Evolutionary conservation across 2,797 vertebrate genomes (phyloP), one percentile per base, ranked within the genome.

Genomic region (Ceryle rudis): DNA sequence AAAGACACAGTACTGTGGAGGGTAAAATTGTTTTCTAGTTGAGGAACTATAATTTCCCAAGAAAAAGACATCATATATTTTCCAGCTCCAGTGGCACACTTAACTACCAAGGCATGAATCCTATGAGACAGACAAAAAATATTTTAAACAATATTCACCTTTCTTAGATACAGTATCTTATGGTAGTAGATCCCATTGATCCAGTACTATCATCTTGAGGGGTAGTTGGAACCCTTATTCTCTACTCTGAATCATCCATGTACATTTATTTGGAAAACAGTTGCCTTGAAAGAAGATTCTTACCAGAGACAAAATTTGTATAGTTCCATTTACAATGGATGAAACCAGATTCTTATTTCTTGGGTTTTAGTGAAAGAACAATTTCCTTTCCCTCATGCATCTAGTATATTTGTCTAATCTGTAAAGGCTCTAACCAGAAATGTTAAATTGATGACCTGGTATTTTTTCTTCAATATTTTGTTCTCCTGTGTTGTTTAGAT

Each of bases 11-110:
- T 44, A 89, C 74, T 75, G 21, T 86, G 39, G 64, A 84, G 23
- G 22, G 17, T 82, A 77, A 81, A 95, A 80, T 73, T 83, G 49
- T 67, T 95, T 95, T 91, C 75, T 87, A 61, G 42, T 85, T 86
- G 64, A 86, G 79, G 54, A 57, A 80, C 10, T 69, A 61, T 39
- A 49, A 44, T 92, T 51, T 95, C 47, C 54, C 15, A 52, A 81
- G 82, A 83, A 95, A 83, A 95, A 86, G 52, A 52, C 19, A 73
- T 83, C 9, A 44, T 46, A 46, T 41, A 58, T 80, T 93, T 91
- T 87, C 66, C n/a, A 86, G 17, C 29, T 81, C 5, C 64, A 71
- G 20, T 71, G 35, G 51, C 49, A 80, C 18, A 78, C 44, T 89
- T 65, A 71, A 75, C 41, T 77, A 89, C 14, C 15, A 83, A 35